A percentile compares a stretch with the other conserved stretches of the same genome.
These are phyloP conservation scores for Papilio glaucus DNA, from an alignment of 1,140 invertebrate species.

Conservation along the genomic window DNA sequence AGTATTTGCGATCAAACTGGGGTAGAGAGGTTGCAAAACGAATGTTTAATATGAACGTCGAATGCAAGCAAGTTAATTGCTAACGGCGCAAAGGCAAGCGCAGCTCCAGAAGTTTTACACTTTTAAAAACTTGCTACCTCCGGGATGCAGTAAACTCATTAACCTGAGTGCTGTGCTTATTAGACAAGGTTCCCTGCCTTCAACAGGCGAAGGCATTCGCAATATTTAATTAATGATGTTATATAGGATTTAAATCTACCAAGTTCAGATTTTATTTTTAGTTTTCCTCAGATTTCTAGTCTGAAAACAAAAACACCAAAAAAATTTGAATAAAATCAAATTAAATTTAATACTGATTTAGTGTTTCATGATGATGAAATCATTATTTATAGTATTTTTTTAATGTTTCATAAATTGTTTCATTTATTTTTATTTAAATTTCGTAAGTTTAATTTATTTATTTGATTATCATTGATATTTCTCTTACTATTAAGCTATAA, in stretches of 20 bases:
- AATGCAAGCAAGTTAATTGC: constrained; percentile 60
- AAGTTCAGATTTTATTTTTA: not conserved
- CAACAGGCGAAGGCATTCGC: constrained; percentile 28
- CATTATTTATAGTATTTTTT: no score
- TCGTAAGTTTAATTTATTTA: no score
- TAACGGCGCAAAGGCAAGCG: constrained; percentile 54
- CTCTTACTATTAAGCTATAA: no score
- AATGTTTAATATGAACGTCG: constrained; percentile 54
- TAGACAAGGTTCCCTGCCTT: constrained; percentile 51
- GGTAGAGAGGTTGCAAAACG: constrained; percentile 37
- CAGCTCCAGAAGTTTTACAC: constrained; percentile 59
- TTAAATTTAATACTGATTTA: no score
- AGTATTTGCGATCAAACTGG: constrained; percentile 37
- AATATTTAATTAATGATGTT: constrained; percentile 19
- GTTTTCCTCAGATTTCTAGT: not conserved
- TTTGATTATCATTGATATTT: no score
- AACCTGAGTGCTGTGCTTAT: constrained; percentile 69
- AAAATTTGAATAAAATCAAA: no score
- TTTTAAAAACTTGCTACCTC: constrained; percentile 66
- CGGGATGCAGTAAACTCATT: constrained; percentile 75
- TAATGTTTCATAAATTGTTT: no score
- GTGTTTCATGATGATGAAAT: no score
- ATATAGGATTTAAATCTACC: not conserved
- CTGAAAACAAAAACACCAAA: no score
- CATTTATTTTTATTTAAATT: no score